Evolutionary conservation across 2,113 vertebrate species (phyloP).

Genomic region (Diadophis punctatus): DNA sequence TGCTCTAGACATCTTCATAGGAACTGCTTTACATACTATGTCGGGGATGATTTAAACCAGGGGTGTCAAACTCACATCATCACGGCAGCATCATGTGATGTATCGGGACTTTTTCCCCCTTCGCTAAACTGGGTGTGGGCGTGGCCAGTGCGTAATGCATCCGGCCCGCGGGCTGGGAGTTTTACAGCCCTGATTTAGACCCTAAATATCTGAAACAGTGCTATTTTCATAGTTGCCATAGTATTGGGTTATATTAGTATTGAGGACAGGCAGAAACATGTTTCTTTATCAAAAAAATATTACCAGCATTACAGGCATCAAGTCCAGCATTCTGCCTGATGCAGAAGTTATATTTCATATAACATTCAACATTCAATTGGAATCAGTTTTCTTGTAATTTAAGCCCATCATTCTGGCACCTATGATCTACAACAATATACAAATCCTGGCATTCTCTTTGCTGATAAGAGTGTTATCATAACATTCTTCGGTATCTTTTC

Average conservation of each 20-base stretch:
- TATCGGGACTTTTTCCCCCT: too few species aligned
- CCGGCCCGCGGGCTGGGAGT: too few species aligned
- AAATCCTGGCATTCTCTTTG: neutral
- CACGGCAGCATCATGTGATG: too few species aligned
- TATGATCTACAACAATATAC: neutral
- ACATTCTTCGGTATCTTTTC: neutral
- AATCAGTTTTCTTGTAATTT: neutral
- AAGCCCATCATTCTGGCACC: neutral
- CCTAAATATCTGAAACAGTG: neutral
- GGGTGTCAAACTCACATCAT: too few species aligned
- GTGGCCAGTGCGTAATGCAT: too few species aligned
- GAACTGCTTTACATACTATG: neutral
- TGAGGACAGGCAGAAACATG: neutral
- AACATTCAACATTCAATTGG: neutral
- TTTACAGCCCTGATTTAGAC: neutral
- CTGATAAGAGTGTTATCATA: neutral
- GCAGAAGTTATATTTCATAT: neutral
- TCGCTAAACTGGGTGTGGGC: too few species aligned
- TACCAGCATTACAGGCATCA: neutral
- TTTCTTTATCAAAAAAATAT: neutral
- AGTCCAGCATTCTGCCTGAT: neutral
- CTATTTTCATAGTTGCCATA: neutral
- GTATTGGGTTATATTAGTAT: neutral
- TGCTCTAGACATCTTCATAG: neutral
- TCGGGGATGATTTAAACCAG: neutral